phyloP scores from a whole-genome alignment of 2,113 vertebrate species.

The Desmodus rotundus region DNA sequence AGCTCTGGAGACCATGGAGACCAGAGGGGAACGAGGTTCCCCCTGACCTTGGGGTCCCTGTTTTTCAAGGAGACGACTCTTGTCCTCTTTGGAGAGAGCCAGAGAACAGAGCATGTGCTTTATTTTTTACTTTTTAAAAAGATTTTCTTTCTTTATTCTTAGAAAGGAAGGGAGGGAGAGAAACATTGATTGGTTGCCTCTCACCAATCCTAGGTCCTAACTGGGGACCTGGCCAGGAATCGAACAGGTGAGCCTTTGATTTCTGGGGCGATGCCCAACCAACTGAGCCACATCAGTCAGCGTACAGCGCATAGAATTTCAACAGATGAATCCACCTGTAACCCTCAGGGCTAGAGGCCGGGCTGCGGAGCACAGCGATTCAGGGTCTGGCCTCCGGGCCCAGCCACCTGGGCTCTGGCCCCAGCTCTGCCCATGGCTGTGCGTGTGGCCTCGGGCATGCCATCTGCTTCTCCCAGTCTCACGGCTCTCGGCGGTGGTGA shows the following conservation, averaged over 20 bases:
- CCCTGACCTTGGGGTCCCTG: neutral
- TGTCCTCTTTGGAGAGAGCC: neutral
- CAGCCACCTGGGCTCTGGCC: neutral
- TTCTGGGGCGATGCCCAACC: too few relatives aligned
- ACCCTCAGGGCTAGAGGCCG: neutral
- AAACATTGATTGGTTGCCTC: too few relatives aligned
- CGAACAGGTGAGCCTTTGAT: too few relatives aligned
- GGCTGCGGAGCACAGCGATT: too few relatives aligned
- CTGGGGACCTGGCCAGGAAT: too few relatives aligned
- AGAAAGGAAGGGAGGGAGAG: too few relatives aligned
- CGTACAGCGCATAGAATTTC: neutral
- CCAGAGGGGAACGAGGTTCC: fast-evolving
- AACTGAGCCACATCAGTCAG: neutral
- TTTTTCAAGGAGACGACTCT: neutral
- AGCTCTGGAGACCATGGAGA: neutral
- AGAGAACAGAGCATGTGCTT: neutral
- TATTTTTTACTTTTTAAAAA: too few relatives aligned
- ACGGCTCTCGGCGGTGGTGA: neutral
- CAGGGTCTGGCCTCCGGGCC: neutral
- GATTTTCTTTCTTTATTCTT: too few relatives aligned
- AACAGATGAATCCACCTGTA: fast-evolving
- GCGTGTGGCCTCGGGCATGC: fast-evolving
- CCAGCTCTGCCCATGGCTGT: neutral
- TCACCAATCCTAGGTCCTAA: too few relatives aligned
- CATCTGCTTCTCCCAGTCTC: neutral